Conservation (phyloP, 1,140 invertebrate species). For the Chionoecetes opilio region DNA sequence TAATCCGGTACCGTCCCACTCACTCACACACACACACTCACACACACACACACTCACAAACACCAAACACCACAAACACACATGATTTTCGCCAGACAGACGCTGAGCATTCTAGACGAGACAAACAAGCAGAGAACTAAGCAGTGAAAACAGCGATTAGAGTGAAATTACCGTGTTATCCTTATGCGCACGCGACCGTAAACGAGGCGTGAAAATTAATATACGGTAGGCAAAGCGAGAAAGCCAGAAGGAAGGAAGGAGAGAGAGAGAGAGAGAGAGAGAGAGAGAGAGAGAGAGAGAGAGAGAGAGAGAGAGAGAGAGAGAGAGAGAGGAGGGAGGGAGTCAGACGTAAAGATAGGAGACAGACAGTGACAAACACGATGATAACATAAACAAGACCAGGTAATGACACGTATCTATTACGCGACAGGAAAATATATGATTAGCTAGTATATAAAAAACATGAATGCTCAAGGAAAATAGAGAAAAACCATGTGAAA, state of each 20-base stretch:
- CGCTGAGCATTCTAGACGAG: not conserved
- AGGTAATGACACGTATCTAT: too few species aligned
- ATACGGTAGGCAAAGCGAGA: not conserved
- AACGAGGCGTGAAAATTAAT: constrained; percentile 30
- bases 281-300: not conserved
- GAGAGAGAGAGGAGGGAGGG: not conserved
- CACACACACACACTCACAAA: not conserved
- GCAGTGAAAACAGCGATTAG: constrained; percentile 28
- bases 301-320: constrained; percentile 23
- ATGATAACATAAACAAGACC: too few species aligned
- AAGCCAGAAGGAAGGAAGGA: too few species aligned
- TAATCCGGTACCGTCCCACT: not conserved
- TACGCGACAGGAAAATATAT: too few species aligned
- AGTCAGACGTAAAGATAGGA: not conserved
- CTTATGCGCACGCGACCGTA: not conserved
- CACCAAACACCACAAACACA: not conserved
- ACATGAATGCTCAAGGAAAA: not conserved
- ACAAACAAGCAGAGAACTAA: constrained; percentile 9
- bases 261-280: not conserved
- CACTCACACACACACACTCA: not conserved
- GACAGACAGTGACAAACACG: not conserved
- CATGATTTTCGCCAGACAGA: not conserved
- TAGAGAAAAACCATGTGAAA: not conserved
- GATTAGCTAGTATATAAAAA: too few species aligned
- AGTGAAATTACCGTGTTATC: constrained; percentile 29